phyloP scores from a whole-genome alignment of 1,140 invertebrate species.

The Artemia franciscana region DNA sequence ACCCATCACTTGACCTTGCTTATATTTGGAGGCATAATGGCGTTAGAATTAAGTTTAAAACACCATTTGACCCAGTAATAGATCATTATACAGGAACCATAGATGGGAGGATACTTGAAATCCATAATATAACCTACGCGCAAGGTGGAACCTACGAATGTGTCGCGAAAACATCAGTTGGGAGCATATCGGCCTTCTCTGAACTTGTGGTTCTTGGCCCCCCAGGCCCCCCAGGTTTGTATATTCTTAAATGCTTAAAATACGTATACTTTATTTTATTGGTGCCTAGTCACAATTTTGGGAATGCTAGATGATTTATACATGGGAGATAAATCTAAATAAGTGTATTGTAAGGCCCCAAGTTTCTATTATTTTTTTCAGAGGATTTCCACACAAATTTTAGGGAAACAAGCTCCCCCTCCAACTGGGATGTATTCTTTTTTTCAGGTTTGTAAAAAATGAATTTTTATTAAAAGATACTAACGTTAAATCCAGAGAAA shows the following conservation, averaged over 20 bases:
- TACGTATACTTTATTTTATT: neutral
- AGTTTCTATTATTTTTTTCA: too few species aligned
- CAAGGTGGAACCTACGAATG: conserved; percentile 75
- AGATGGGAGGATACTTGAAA: conserved; percentile 36
- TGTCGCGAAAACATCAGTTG: conserved; percentile 62
- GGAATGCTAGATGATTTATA: neutral
- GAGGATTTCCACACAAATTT: too few species aligned
- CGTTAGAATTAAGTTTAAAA: conserved; percentile 31
- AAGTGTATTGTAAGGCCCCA: too few species aligned
- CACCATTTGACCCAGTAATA: conserved; percentile 3
- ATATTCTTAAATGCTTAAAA: conserved; percentile 1
- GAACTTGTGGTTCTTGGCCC: conserved; percentile 52
- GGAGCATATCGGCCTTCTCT: conserved; percentile 42
- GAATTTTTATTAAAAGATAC: too few species aligned
- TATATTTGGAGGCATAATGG: conserved; percentile 79
- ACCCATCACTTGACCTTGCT: conserved; percentile 58
- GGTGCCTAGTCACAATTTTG: conserved; percentile 5
- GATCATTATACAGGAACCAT: conserved; percentile 3
- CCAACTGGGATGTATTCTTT: too few species aligned
- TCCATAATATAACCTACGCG: conserved; percentile 54
- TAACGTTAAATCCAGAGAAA: too few species aligned
- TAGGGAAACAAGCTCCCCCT: too few species aligned
- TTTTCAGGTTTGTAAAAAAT: too few species aligned
- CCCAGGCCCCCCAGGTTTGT: conserved; percentile 43
- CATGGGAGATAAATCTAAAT: too few species aligned